phyloP scores from a whole-genome alignment of 1,140 invertebrate genomes.

The Bombus consobrinus region DNA sequence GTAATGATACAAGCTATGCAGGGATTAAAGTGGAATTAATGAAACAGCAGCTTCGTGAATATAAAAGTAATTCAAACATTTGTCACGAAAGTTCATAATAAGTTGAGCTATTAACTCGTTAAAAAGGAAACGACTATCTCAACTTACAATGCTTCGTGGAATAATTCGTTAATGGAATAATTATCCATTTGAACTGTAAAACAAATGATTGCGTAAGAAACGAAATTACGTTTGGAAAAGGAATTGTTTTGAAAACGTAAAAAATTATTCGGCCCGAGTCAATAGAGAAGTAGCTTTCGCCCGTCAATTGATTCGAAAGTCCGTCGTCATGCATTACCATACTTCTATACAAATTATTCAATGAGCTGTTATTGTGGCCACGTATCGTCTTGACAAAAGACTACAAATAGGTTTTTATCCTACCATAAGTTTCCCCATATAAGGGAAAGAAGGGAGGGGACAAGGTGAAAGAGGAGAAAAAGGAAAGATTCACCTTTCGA shows the following conservation, averaged over 20 bases:
- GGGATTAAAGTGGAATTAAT: background rate
- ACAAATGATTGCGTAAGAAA: background rate
- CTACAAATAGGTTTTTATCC: constrained; percentile 47
- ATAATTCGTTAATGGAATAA: background rate
- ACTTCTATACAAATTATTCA: constrained; percentile 54
- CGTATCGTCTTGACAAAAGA: constrained; percentile 37
- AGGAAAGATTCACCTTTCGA: constrained; percentile 40
- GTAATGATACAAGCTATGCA: background rate
- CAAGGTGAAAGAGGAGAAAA: background rate
- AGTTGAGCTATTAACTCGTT: background rate
- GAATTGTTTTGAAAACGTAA: constrained; percentile 1
- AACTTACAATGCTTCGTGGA: background rate
- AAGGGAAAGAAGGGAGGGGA: background rate
- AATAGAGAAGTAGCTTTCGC: background rate
- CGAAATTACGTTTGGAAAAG: background rate
- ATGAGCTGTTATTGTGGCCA: constrained; percentile 24
- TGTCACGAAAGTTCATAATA: background rate
- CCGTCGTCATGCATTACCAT: constrained; percentile 32
- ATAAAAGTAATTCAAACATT: background rate
- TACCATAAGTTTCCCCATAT: constrained; percentile 18
- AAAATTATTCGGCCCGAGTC: background rate
- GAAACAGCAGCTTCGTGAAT: background rate
- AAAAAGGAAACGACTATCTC: too few relatives aligned
- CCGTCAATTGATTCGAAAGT: constrained; percentile 29
- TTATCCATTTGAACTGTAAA: background rate